A percentile compares a stretch with the other conserved stretches of the same genome.
phyloP scores from a whole-genome alignment of 2,113 vertebrate species.

The Oxygymnocypris stewartii region DNA sequence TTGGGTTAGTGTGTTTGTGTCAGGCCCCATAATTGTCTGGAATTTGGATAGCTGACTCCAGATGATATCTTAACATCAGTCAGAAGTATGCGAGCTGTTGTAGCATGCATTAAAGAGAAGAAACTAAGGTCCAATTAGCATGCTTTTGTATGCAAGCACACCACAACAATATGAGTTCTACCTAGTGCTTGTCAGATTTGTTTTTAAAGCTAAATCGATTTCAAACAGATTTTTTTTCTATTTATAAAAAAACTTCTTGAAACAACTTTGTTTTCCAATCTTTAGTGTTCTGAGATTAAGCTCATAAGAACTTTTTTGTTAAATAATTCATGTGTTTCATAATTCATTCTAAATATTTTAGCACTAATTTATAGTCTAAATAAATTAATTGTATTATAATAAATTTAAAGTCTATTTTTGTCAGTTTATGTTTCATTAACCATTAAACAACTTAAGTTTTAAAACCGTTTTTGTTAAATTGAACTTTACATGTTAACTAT shows the following conservation, averaged over 20 bases:
- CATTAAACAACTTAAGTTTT: neutral
- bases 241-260: too few relatives aligned
- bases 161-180: neutral
- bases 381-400: too few relatives aligned
- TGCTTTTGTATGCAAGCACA: neutral
- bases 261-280: neutral
- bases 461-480: neutral
- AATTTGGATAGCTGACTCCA: neutral
- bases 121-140: neutral
- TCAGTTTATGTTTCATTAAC: neutral
- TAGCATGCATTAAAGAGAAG: neutral
- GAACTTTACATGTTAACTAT: neutral
- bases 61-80: neutral
- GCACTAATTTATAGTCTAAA: neutral
- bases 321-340: neutral
- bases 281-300: neutral
- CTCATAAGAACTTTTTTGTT: neutral
- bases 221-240: neutral
- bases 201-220: neutral
- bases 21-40: neutral
- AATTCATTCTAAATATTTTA: neutral
- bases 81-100: conserved; percentile 16
- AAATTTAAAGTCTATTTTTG: neutral
- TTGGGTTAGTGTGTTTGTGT: neutral
- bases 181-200: too few relatives aligned